phyloP scores from a whole-genome alignment of 2,888 invertebrate species.

The Cosmorhoe ocellata region DNA sequence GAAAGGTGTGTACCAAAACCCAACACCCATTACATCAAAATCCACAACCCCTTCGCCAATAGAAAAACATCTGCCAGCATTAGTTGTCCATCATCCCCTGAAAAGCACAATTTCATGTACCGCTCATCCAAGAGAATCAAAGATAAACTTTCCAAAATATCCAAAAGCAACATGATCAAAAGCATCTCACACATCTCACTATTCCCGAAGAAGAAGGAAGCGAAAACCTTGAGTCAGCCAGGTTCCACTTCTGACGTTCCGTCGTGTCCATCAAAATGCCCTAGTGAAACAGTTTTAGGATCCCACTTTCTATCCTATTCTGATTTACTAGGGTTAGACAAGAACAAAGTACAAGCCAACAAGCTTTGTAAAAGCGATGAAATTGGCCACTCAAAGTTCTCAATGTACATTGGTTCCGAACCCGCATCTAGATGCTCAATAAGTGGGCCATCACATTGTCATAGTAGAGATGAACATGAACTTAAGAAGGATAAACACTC shows the following conservation, averaged over 20 bases:
- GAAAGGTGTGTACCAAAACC: conserved; percentile 60
- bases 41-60: conserved; percentile 70
- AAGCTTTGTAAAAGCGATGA: conserved; percentile 67
- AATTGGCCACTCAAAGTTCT: conserved; percentile 54
- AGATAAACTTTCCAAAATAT: conserved; percentile 66
- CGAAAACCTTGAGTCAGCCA: conserved; percentile 64
- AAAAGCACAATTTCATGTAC: conserved; percentile 68
- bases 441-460: conserved; percentile 56
- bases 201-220: conserved; percentile 63
- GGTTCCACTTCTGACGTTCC: conserved; percentile 63
- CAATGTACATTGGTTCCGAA: conserved; percentile 77
- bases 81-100: conserved; percentile 73
- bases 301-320: conserved; percentile 77
- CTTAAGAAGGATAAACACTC: conserved; percentile 52
- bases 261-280: conserved; percentile 54
- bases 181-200: conserved; percentile 74
- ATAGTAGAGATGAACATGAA: conserved; percentile 51
- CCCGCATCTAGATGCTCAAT: conserved; percentile 68
- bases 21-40: conserved; percentile 58
- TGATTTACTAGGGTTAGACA: conserved; percentile 67
- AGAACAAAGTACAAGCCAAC: conserved; percentile 51
- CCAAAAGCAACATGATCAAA: conserved; percentile 74
- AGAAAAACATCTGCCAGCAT: conserved; percentile 67
- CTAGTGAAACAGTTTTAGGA: conserved; percentile 78
- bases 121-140: conserved; percentile 72